Evolutionary conservation across 2,113 vertebrate species (phyloP).

Genomic region (Crotalus horridus): DNA sequence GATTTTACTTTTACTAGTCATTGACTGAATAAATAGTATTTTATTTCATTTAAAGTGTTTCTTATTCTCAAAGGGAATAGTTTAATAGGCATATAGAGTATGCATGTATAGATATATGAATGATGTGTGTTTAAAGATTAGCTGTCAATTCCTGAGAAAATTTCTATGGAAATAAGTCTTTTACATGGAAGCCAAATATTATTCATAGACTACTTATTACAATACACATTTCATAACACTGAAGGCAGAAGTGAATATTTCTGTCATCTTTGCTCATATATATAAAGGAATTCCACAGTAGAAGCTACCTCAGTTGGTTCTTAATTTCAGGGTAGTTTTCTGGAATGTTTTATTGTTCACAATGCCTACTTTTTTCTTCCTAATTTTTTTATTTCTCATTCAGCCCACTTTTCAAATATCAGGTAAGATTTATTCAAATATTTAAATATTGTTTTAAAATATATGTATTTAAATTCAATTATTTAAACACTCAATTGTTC

Average conservation of each 20-base stretch:
- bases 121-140: not conserved
- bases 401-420: not conserved
- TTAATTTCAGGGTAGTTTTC: not conserved
- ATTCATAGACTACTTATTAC: not conserved
- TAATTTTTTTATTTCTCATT: not conserved
- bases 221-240: not conserved
- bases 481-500: not conserved
- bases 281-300: not conserved
- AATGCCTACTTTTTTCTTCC: not conserved
- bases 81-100: not conserved
- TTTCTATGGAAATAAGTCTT: not conserved
- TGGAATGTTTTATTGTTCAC: not conserved
- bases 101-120: not conserved
- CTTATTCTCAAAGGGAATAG: not conserved
- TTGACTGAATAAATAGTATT: not conserved
- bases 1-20: not conserved
- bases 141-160: not conserved
- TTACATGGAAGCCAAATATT: not conserved
- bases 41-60: not conserved
- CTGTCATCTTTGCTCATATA: not conserved
- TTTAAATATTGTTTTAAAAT: not conserved
- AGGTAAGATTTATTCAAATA: not conserved
- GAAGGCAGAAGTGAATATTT: not conserved
- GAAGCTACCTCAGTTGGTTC: not conserved
- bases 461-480: not conserved